Evolutionary conservation across 1,140 invertebrate genomes (phyloP).

Genomic region (Heliconius congener): DNA sequence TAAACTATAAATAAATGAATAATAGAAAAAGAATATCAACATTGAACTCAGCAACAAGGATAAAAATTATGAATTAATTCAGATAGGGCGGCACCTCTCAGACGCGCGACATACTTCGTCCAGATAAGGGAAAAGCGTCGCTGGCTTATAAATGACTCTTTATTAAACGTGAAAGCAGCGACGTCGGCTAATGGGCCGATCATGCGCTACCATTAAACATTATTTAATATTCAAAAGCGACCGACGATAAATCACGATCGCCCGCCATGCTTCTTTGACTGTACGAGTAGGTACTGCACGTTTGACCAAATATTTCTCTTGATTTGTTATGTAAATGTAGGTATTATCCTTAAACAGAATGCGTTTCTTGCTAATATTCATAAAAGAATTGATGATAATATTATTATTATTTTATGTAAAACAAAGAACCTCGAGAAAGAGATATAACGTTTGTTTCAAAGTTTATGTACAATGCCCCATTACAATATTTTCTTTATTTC

Average conservation of each 20-base stretch:
- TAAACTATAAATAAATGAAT: slow-evolving; percentile 31
- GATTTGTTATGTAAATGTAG: slow-evolving; percentile 55
- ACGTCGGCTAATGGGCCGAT: slow-evolving; percentile 79
- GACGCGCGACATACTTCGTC: slow-evolving; percentile 76
- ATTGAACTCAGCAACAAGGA: slow-evolving; percentile 49
- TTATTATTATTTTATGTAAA: not conserved
- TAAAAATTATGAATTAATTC: slow-evolving; percentile 79
- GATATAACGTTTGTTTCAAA: not conserved
- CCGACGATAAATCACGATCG: slow-evolving; percentile 78
- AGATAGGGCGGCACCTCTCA: slow-evolving; percentile 78
- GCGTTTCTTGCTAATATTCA: slow-evolving; percentile 21
- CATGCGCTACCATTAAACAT: slow-evolving; percentile 81
- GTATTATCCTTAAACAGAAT: slow-evolving; percentile 25
- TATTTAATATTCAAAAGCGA: slow-evolving; percentile 81
- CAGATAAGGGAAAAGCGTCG: slow-evolving; percentile 79
- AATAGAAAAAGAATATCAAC: slow-evolving; percentile 38
- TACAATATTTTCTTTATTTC: not conserved
- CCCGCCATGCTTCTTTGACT: slow-evolving; percentile 75
- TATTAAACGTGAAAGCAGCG: slow-evolving; percentile 81
- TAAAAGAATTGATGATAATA: slow-evolving; percentile 12
- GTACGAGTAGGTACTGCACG: slow-evolving; percentile 56
- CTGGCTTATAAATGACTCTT: slow-evolving; percentile 81
- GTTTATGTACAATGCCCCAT: not conserved
- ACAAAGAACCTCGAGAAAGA: not conserved
- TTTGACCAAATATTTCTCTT: slow-evolving; percentile 63